Percentiles rank a stretch among this genome's conserved stretches.
Evolutionary conservation across 2,888 invertebrate species (phyloP).

Genomic region (Pammene fasciana): DNA sequence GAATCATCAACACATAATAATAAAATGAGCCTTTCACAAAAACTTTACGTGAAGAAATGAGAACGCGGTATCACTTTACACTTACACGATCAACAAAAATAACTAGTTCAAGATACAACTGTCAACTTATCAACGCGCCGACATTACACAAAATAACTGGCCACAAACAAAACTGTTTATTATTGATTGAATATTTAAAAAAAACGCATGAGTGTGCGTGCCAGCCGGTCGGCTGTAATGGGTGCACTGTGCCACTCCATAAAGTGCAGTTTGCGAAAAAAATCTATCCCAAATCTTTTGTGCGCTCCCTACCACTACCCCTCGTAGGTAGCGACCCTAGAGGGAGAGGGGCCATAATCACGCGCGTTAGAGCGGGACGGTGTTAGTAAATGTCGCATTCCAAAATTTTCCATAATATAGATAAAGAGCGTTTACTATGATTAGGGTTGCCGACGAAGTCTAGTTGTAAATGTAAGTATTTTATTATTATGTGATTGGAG

Average conservation of each 20-base stretch:
- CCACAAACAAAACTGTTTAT: constrained; percentile 28
- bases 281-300: constrained; percentile 78
- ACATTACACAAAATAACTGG: constrained; percentile 21
- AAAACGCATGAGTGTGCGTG: constrained; percentile 44
- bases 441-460: constrained; percentile 68
- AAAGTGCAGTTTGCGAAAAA: constrained; percentile 80
- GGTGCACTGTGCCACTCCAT: constrained; percentile 65
- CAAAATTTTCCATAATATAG: constrained; percentile 83
- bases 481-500: constrained; percentile 15
- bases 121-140: constrained; percentile 31
- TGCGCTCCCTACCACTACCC: constrained; percentile 76
- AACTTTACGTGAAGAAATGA: constrained; percentile 14
- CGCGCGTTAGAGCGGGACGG: constrained; percentile 61
- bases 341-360: constrained; percentile 58
- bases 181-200: constrained; percentile 42
- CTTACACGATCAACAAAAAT: constrained; percentile 37
- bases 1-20: neutral
- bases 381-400: constrained; percentile 70
- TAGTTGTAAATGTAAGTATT: constrained; percentile 22
- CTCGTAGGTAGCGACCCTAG: constrained; percentile 69
- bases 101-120: constrained; percentile 29
- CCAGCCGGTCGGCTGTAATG: constrained; percentile 51
- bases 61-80: constrained; percentile 31
- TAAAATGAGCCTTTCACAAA: constrained; percentile 6
- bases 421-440: constrained; percentile 81